phyloP scores from a whole-genome alignment of 2,113 vertebrate genomes.

The Pao palembangensis region DNA sequence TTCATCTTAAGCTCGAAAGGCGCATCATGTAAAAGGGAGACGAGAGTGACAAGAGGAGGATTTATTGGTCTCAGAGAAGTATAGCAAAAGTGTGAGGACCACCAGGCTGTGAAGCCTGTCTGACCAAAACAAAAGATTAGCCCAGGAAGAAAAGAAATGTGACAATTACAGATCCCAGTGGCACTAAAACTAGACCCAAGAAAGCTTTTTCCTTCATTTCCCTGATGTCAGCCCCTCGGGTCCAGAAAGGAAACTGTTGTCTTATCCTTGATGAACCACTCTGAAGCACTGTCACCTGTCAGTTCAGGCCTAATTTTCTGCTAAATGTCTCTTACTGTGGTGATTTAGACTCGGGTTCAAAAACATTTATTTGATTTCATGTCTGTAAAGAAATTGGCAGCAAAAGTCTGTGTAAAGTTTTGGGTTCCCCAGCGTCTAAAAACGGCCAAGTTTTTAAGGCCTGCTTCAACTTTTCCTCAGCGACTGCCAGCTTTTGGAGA shows the following conservation, averaged over 20 bases:
- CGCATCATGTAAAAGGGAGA: constrained; percentile 13
- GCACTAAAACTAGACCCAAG: no score
- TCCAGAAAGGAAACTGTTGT: no score
- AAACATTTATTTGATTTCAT: background rate
- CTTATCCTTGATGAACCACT: background rate
- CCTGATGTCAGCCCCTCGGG: no score
- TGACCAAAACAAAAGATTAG: no score
- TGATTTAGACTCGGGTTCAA: background rate
- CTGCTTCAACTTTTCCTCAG: constrained; percentile 49
- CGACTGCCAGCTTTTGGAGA: constrained; percentile 46
- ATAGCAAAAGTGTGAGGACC: no score
- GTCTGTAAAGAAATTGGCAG: background rate
- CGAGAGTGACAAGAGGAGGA: constrained; percentile 8
- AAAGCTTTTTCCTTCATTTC: no score
- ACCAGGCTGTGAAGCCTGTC: no score
- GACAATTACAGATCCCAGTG: no score
- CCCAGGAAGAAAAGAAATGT: no score
- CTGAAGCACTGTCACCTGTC: constrained; percentile 9
- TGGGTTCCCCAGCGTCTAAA: constrained; percentile 9
- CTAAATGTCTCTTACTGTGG: background rate
- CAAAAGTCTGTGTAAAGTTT: background rate
- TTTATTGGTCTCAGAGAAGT: no score
- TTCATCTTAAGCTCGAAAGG: constrained; percentile 29
- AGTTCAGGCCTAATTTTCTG: no score
- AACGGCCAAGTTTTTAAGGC: constrained; percentile 46